phyloP scores from a whole-genome alignment of 2,888 invertebrate species.

The Lasioglossum vierecki region DNA sequence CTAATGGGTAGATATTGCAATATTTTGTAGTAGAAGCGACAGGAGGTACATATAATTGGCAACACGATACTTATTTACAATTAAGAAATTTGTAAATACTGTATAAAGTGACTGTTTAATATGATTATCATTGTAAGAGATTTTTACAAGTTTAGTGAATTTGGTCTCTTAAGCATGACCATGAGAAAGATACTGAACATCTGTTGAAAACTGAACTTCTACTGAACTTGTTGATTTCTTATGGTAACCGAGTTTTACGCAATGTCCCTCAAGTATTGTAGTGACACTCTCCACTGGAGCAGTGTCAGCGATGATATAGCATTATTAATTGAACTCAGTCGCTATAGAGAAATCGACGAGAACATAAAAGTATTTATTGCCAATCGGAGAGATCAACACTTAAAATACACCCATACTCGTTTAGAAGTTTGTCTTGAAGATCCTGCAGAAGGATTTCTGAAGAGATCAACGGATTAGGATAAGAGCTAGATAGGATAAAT shows the following conservation, averaged over 20 bases:
- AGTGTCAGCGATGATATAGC: background rate
- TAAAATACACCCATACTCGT: constrained; percentile 64
- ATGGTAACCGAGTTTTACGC: constrained; percentile 20
- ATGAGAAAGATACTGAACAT: background rate
- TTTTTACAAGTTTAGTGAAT: constrained; percentile 70
- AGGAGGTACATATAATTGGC: constrained; percentile 45
- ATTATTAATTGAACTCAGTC: constrained; percentile 10
- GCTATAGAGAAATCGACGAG: constrained; percentile 8
- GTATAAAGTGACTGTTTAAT: constrained; percentile 82
- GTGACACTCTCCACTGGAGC: background rate
- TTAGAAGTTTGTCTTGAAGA: constrained; percentile 76
- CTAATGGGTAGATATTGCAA: constrained; percentile 46
- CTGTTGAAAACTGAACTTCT: constrained; percentile 17
- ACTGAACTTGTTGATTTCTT: constrained; percentile 4
- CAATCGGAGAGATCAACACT: constrained; percentile 57
- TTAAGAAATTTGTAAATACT: constrained; percentile 80
- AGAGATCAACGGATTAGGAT: constrained; percentile 70
- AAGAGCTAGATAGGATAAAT: constrained; percentile 74
- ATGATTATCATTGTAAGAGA: constrained; percentile 75
- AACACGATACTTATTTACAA: constrained; percentile 63
- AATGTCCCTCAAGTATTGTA: constrained; percentile 1
- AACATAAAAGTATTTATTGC: constrained; percentile 42
- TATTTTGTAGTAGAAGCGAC: constrained; percentile 25
- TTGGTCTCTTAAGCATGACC: constrained; percentile 68
- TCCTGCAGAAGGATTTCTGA: constrained; percentile 74